Evolutionary conservation across 2,888 invertebrate species (phyloP).

Genomic region (Aporophyla lueneburgensis): DNA sequence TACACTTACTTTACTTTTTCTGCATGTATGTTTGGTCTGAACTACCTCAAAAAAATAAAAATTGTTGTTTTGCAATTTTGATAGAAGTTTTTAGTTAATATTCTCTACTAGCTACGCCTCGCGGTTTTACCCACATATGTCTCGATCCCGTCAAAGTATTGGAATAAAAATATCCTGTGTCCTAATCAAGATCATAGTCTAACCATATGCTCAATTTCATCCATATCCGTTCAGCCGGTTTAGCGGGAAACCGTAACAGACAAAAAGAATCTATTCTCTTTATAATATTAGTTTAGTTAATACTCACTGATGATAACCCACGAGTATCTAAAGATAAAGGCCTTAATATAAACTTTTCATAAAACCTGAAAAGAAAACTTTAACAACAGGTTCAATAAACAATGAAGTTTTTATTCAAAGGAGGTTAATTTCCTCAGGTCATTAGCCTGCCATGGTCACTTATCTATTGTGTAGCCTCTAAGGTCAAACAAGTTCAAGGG

Average conservation of each 20-base stretch:
- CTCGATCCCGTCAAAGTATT: too few relatives aligned
- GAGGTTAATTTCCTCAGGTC: slow-evolving; percentile 22
- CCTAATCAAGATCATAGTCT: too few relatives aligned
- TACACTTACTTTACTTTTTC: too few relatives aligned
- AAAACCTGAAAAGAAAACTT: slow-evolving; percentile 17
- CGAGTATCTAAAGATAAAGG: not conserved
- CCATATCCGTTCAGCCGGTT: too few relatives aligned
- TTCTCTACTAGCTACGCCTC: not conserved
- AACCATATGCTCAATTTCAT: too few relatives aligned
- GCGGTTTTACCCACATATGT: too few relatives aligned
- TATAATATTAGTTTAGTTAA: too few relatives aligned
- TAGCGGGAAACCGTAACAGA: too few relatives aligned
- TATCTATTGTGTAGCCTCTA: slow-evolving; percentile 25
- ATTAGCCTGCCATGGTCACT: slow-evolving; percentile 28
- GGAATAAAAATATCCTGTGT: too few relatives aligned
- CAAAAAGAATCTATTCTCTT: too few relatives aligned
- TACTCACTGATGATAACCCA: not conserved
- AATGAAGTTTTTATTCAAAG: slow-evolving; percentile 31
- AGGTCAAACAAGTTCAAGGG: slow-evolving; percentile 48
- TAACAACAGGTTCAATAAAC: slow-evolving; percentile 1
- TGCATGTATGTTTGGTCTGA: not conserved
- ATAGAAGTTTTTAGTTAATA: not conserved
- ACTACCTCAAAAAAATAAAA: not conserved
- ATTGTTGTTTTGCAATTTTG: not conserved
- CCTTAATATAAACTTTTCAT: not conserved